phyloP scores from a whole-genome alignment of 2,113 vertebrate genomes.

The cat (Felis catus) region DNA sequence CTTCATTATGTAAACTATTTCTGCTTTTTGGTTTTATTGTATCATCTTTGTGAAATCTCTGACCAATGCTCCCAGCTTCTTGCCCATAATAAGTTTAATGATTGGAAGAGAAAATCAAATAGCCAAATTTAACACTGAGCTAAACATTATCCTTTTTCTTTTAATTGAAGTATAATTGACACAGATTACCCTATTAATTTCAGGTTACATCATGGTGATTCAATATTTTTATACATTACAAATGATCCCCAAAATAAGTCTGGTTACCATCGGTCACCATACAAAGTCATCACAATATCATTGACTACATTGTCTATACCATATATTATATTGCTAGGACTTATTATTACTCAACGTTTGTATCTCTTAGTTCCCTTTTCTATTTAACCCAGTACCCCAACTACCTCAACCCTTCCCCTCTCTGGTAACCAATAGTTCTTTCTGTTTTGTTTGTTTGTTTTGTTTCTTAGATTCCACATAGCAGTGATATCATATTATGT shows the following conservation, averaged over 20 bases:
- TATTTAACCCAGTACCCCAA: neutral
- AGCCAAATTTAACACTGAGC: neutral
- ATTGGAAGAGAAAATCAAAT: neutral
- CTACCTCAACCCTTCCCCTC: neutral
- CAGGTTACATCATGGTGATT: neutral
- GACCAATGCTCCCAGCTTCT: neutral
- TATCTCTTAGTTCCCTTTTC: neutral
- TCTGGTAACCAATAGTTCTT: neutral
- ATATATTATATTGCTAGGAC: neutral
- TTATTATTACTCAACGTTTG: neutral
- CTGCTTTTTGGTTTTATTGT: neutral
- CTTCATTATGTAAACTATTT: neutral
- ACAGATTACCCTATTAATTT: neutral
- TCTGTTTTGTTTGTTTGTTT: neutral
- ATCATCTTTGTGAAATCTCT: neutral
- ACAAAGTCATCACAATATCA: neutral
- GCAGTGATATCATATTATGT: neutral
- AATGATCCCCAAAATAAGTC: neutral
- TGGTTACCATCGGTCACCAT: neutral
- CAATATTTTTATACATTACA: neutral
- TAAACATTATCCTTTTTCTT: neutral
- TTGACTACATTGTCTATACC: neutral
- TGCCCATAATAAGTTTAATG: neutral
- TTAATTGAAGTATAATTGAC: neutral
- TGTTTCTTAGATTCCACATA: neutral